These are phyloP conservation scores for Doryteuthis pealeii DNA, from an alignment of 1,140 invertebrate genomes.

Conservation along the genomic window DNA sequence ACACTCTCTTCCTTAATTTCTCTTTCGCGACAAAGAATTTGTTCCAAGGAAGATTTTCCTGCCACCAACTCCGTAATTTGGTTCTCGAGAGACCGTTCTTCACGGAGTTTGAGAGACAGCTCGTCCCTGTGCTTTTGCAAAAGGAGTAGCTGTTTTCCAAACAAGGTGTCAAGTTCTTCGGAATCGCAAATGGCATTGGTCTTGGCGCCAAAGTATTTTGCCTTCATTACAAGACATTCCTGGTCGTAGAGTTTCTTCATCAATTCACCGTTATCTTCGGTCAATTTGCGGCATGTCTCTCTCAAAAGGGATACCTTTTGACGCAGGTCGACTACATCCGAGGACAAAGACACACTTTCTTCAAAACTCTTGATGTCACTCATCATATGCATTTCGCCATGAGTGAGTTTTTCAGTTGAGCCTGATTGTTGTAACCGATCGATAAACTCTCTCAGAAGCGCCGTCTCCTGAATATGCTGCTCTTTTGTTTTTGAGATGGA, in stretches of 20 bases:
- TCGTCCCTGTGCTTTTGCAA: constrained; percentile 51
- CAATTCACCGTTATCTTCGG: constrained; percentile 42
- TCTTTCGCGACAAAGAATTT: constrained; percentile 40
- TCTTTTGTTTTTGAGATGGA: constrained; percentile 48
- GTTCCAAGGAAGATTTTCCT: constrained; percentile 36
- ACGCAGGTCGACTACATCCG: constrained; percentile 29
- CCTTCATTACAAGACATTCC: constrained; percentile 38
- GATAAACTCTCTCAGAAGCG: constrained; percentile 43
- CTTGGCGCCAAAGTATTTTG: constrained; percentile 29
- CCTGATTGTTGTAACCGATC: constrained; percentile 12
- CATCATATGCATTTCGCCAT: constrained; percentile 20
- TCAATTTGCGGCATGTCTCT: constrained; percentile 42
- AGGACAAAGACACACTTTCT: constrained; percentile 15
- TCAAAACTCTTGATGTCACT: constrained; percentile 12
- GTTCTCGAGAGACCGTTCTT: constrained; percentile 26
- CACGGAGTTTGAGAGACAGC: constrained; percentile 39
- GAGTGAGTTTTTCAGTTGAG: constrained; percentile 13
- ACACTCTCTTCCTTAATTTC: constrained; percentile 30
- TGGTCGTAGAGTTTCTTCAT: constrained; percentile 41
- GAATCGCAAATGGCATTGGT: constrained; percentile 17
- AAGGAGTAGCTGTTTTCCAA: constrained; percentile 42
- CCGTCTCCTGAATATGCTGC: constrained; percentile 47
- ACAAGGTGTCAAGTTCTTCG: constrained; percentile 30
- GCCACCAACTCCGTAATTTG: constrained; percentile 29
- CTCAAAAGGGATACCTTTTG: constrained; percentile 34